These are phyloP conservation scores for Nebria ingens DNA, from an alignment of 1,140 invertebrate species.

Conservation along the genomic window DNA sequence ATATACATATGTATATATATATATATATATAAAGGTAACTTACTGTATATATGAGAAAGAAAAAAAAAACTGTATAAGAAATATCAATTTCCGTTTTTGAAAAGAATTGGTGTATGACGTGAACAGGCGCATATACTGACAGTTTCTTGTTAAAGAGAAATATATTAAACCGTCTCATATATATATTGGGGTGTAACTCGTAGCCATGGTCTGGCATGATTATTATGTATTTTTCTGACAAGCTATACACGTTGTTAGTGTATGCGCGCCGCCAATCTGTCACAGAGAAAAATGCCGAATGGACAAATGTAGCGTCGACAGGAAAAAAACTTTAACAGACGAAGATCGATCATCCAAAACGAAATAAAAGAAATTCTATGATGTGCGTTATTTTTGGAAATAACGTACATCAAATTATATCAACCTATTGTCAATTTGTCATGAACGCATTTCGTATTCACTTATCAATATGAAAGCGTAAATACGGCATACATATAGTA, in stretches of 20 bases:
- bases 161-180: neutral
- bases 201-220: neutral
- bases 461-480: too few relatives aligned
- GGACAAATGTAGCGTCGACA: neutral
- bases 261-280: neutral
- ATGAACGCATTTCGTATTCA: too few relatives aligned
- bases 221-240: constrained; percentile 9
- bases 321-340: neutral
- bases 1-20: too few relatives aligned
- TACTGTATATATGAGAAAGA: neutral
- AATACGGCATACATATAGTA: too few relatives aligned
- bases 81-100: constrained; percentile 6
- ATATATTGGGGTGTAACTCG: too few relatives aligned
- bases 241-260: neutral
- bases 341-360: neutral
- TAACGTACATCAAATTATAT: too few relatives aligned
- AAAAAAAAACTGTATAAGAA: neutral
- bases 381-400: too few relatives aligned
- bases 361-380: too few relatives aligned
- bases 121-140: constrained; percentile 2
- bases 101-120: neutral
- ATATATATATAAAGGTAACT: neutral
- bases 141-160: constrained; percentile 1
- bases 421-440: too few relatives aligned
- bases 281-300: constrained; percentile 6